phyloP scores from a whole-genome alignment of 2,113 vertebrate genomes.

The Bos javanicus region DNA sequence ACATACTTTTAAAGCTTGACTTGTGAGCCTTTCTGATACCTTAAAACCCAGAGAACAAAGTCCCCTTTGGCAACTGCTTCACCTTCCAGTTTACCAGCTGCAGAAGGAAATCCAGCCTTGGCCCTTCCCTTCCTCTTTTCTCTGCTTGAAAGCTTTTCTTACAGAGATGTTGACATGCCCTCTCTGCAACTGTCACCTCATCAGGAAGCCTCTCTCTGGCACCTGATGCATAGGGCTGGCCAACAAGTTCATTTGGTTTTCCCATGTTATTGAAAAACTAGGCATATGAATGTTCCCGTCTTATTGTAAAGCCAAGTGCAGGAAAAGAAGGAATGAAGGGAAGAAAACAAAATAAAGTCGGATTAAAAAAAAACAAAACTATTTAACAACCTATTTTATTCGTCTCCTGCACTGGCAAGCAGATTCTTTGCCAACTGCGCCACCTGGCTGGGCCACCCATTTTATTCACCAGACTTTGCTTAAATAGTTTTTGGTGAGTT shows the following conservation, averaged over 20 bases:
- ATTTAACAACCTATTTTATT: background rate
- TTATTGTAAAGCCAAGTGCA: slow-evolving; percentile 34
- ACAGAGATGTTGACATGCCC: background rate
- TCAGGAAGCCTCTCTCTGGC: background rate
- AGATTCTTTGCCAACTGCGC: background rate
- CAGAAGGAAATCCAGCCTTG: background rate
- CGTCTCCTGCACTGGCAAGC: background rate
- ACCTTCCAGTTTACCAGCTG: background rate
- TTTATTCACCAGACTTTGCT: background rate
- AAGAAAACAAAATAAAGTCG: background rate
- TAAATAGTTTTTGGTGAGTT: background rate
- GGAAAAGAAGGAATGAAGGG: background rate
- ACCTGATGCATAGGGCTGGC: background rate
- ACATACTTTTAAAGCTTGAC: background rate
- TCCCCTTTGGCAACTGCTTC: background rate
- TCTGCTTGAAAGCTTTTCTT: background rate
- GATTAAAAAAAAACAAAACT: background rate
- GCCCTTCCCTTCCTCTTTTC: background rate
- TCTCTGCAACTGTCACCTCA: background rate
- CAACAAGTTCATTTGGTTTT: background rate
- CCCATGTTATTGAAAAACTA: background rate
- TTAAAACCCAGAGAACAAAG: background rate
- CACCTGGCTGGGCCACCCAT: background rate
- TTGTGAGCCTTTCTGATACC: background rate
- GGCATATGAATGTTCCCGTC: background rate